Conservation (phyloP, 2,888 invertebrate genomes). For the Watsonalla cultraria region DNA sequence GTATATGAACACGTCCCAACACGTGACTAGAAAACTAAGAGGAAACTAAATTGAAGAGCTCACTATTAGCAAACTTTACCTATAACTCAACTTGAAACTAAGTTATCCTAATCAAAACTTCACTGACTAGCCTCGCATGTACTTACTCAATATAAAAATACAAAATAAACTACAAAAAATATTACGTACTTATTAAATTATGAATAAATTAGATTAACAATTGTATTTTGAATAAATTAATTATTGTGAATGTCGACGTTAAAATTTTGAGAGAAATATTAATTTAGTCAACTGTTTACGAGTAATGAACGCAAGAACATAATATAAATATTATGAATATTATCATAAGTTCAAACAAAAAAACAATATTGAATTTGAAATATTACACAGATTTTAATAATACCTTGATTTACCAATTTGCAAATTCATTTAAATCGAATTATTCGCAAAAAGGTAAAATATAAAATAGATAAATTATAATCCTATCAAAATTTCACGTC, state of each 20-base stretch:
- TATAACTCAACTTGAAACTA: slow-evolving; percentile 38
- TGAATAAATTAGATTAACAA: slow-evolving; percentile 53
- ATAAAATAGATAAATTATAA: neutral
- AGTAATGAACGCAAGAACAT: no score
- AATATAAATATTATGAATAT: no score
- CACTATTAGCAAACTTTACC: slow-evolving; percentile 43
- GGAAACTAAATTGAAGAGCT: slow-evolving; percentile 50
- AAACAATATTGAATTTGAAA: no score
- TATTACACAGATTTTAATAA: no score
- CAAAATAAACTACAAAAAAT: slow-evolving; percentile 35
- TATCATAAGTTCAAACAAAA: no score
- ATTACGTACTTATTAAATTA: slow-evolving; percentile 43
- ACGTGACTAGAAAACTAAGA: slow-evolving; percentile 61
- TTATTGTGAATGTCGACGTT: slow-evolving; percentile 10
- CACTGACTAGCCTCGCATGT: slow-evolving; percentile 68
- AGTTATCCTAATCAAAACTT: slow-evolving; percentile 53
- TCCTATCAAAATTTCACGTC: slow-evolving; percentile 22
- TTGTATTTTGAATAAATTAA: slow-evolving; percentile 26
- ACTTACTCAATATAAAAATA: slow-evolving; percentile 25
- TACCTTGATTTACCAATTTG: no score
- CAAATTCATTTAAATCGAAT: no score
- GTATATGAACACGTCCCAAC: slow-evolving; percentile 35
- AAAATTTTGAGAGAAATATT: slow-evolving; percentile 17
- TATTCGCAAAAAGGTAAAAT: neutral
- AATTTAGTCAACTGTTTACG: neutral